A percentile compares a stretch with the other conserved stretches of the same genome.
Evolutionary conservation across 1,140 invertebrate species (phyloP).

Genomic region (Listronotus oregonensis): DNA sequence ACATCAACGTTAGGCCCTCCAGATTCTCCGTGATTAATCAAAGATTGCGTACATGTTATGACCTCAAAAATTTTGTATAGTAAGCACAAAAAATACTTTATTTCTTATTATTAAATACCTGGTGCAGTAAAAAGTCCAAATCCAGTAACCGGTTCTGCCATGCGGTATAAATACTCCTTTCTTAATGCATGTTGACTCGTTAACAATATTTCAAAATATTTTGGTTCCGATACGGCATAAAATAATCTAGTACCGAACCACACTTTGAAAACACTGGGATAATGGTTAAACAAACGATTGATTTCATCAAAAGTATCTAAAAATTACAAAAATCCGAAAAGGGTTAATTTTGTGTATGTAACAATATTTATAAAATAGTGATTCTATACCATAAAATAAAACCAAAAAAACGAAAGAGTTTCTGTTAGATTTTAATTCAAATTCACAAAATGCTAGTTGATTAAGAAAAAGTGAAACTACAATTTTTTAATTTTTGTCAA

Average conservation of each 20-base stretch:
- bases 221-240: slow-evolving; percentile 56
- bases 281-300: slow-evolving; percentile 26
- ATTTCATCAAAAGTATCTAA: slow-evolving; percentile 34
- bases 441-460: no score
- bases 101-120: slow-evolving; percentile 53
- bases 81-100: no score
- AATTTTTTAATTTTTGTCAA: no score
- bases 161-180: slow-evolving; percentile 74
- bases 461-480: no score
- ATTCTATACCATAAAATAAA: no score
- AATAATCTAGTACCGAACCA: slow-evolving; percentile 52
- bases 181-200: slow-evolving; percentile 59
- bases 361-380: background rate
- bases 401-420: no score
- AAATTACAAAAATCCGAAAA: slow-evolving; percentile 1
- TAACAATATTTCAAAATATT: slow-evolving; percentile 58
- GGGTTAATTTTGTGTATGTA: background rate
- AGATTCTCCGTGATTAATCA: no score
- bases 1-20: no score
- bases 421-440: background rate
- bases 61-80: no score
- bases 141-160: slow-evolving; percentile 71
- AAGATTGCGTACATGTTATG: no score
- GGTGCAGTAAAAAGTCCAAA: slow-evolving; percentile 72
- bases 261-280: slow-evolving; percentile 38